A percentile compares a stretch with the other conserved stretches of the same genome.
Evolutionary conservation across 2,113 vertebrate genomes (phyloP).

Genomic region (Coturnix japonica): DNA sequence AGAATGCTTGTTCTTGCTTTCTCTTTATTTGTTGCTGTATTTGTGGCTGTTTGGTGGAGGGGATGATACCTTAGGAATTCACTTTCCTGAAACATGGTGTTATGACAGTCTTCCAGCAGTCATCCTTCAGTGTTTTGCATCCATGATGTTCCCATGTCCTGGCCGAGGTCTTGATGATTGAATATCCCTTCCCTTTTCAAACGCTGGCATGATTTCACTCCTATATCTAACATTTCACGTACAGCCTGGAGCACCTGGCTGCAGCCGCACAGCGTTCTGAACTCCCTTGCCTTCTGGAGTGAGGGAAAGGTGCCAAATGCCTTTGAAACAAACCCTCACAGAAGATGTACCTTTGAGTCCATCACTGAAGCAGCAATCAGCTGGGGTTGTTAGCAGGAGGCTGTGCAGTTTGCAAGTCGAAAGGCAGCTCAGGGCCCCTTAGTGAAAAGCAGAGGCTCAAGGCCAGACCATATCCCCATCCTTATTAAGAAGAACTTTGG

Average conservation of each 20-base stretch:
- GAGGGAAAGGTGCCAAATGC: not conserved
- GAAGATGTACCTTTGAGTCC: not conserved
- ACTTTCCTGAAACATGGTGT: too few species aligned
- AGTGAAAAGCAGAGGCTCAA: not conserved
- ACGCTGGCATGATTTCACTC: not conserved
- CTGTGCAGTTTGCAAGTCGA: not conserved
- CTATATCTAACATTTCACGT: accelerated
- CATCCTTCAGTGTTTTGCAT: not conserved
- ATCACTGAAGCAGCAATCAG: not conserved
- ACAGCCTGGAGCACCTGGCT: not conserved
- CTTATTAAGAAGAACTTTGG: not conserved
- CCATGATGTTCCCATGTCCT: not conserved
- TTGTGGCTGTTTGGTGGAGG: not conserved
- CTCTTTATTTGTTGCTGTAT: not conserved
- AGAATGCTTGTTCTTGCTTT: not conserved
- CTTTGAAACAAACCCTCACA: not conserved
- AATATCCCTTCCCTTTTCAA: not conserved
- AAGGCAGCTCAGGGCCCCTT: not conserved
- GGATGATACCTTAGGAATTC: not conserved
- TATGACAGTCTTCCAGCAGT: not conserved
- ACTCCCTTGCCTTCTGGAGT: not conserved
- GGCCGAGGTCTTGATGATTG: not conserved
- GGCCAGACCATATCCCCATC: not conserved
- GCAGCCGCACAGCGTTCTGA: not conserved
- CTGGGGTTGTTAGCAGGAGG: too few species aligned